Evolutionary conservation across 2,888 invertebrate species (phyloP).

Genomic region (Microdon myrmicae): DNA sequence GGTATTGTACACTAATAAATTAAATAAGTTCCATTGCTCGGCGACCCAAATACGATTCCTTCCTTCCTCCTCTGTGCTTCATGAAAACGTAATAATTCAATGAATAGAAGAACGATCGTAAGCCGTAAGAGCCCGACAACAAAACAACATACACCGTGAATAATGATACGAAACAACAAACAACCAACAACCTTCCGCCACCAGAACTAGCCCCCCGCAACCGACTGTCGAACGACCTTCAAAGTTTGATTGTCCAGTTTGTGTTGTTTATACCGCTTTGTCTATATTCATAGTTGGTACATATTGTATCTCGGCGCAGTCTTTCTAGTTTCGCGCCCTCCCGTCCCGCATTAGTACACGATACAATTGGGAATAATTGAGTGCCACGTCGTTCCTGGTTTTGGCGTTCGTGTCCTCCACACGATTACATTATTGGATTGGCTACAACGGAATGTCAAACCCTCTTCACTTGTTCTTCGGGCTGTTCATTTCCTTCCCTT

Average conservation of each 20-base stretch:
- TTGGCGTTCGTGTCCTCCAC: too few species aligned
- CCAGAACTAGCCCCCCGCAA: too few species aligned
- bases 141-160: constrained; percentile 15
- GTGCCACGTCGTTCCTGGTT: constrained; percentile 31
- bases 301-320: too few species aligned
- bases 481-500: too few species aligned
- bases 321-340: constrained; percentile 1
- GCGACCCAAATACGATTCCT: constrained; percentile 43
- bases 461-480: constrained; percentile 38
- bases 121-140: not conserved
- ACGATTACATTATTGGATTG: too few species aligned
- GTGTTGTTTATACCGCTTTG: constrained; percentile 15
- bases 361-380: constrained; percentile 42
- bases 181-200: too few species aligned
- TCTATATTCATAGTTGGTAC: too few species aligned
- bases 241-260: constrained; percentile 52
- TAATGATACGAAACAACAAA: too few species aligned
- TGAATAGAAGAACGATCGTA: constrained; percentile 13
- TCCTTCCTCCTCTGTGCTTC: constrained; percentile 7
- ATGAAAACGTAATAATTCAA: constrained; percentile 41
- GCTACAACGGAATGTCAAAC: too few species aligned
- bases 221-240: constrained; percentile 46
- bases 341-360: constrained; percentile 16
- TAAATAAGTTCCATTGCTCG: constrained; percentile 45
- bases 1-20: constrained; percentile 48